Base-by-base conservation (phyloP, 1,140 invertebrate species). In the Argopecten irradians region DNA sequence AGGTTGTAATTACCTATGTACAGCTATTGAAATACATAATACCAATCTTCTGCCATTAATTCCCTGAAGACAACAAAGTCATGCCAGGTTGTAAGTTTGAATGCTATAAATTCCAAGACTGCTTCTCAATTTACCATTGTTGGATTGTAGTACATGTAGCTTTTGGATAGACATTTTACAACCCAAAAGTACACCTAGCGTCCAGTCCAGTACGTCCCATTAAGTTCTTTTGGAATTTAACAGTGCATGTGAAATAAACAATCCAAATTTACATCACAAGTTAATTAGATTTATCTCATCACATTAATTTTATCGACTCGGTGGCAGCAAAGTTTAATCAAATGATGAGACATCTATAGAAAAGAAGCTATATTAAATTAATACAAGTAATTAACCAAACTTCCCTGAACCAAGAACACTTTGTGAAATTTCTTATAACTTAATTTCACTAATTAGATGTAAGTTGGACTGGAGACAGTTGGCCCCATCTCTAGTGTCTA, bases 331-430 rank as follows among this genome's bases (percentile, higher is more conserved):
- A 28, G 55, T 71, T 71, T 71, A 71, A 71, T 71, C 55, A 71
- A 71, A 71, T 71, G 55, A 71, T 71, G 22, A 71, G 55, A 71
- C 55, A 71, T 71, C 55, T 71, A 28, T 71, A n/a, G 55, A 71
- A 71, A 71, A 71, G 55, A 71, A 71, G 55, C 55, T n/a, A 71
- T 71, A n/a, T 71, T 71, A 71, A 71, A 71, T 71, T 71, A 71
- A 71, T 71, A 71, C 55, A 8, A 7, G 55, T 71, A 71, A 71
- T 71, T 71, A 71, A 71, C 55, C 55, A 71, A 71, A 71, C 16
- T 71, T 71, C 28, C 55, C 55, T 71, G 55, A 71, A 71, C 55
- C n/a, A 11, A 71, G 55, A 71, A 71, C 55, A 71, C 55, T 71
- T 71, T 71, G 55, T 71, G 55, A 71, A 71, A 28, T 71, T 71